These are phyloP conservation scores for Battus philenor DNA, from an alignment of 1,140 invertebrate species.

Conservation along the genomic window DNA sequence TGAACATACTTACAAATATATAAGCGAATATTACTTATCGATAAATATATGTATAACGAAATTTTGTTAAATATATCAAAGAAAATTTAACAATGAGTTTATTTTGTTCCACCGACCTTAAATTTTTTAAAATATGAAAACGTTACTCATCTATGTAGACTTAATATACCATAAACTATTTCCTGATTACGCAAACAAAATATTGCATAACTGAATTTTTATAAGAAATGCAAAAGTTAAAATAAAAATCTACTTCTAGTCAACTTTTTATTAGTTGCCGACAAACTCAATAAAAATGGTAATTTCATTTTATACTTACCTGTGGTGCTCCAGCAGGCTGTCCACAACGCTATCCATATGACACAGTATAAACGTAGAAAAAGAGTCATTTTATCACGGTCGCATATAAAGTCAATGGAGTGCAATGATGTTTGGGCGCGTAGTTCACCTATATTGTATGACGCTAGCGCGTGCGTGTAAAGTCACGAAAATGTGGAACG, in stretches of 20 bases:
- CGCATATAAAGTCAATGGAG: conserved; percentile 27
- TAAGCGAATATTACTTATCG: too few species aligned
- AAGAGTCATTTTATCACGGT: conserved; percentile 62
- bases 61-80: too few species aligned
- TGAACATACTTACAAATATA: too few species aligned
- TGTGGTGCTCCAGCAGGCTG: conserved; percentile 58
- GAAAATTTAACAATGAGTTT: too few species aligned
- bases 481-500: conserved; percentile 26
- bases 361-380: conserved; percentile 72
- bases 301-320: conserved; percentile 60
- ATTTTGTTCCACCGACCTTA: too few species aligned
- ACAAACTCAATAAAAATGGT: conserved; percentile 59
- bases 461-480: conserved; percentile 30
- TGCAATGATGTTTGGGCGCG: conserved; percentile 20
- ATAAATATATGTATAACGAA: too few species aligned
- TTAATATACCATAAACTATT: too few species aligned
- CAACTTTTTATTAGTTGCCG: conserved; percentile 43
- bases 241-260: conserved; percentile 23
- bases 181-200: too few species aligned
- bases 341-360: conserved; percentile 59
- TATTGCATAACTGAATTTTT: too few species aligned
- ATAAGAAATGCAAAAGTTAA: too few species aligned
- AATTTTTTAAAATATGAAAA: too few species aligned
- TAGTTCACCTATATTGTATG: conserved; percentile 53
- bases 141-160: too few species aligned